A percentile compares a stretch with the other conserved stretches of the same genome.
Evolutionary conservation across 2,113 vertebrate species (phyloP).

Genomic region (Struthidea cinerea): DNA sequence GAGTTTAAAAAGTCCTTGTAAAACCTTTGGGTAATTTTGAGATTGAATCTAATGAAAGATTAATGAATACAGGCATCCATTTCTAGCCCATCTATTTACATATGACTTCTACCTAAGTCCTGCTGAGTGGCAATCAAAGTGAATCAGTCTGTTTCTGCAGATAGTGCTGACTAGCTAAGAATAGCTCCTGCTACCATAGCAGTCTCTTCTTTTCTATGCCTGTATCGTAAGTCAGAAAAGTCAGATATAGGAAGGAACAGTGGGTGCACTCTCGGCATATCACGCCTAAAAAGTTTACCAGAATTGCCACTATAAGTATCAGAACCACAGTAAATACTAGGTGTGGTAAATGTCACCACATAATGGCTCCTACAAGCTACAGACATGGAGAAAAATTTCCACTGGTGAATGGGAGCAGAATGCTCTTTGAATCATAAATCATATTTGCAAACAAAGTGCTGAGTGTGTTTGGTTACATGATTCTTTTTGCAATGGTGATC

Average conservation of each 20-base stretch:
- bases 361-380: background rate
- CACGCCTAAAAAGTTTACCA: background rate
- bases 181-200: constrained; percentile 13
- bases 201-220: background rate
- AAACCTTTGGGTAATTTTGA: constrained; percentile 68
- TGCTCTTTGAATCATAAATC: background rate
- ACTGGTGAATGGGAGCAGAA: background rate
- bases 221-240: background rate
- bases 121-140: constrained; percentile 58
- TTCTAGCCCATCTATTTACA: constrained; percentile 65
- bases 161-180: constrained; percentile 52
- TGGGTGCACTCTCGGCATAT: background rate
- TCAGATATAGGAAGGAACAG: background rate
- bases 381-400: background rate
- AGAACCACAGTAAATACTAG: background rate
- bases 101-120: constrained; percentile 61
- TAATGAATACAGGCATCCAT: constrained; percentile 68
- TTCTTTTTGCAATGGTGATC: background rate
- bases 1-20: constrained; percentile 71
- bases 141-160: constrained; percentile 39
- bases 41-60: constrained; percentile 68
- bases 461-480: background rate
- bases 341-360: background rate
- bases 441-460: background rate
- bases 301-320: background rate